phyloP scores from a whole-genome alignment of 2,888 invertebrate species.

The Bruchidius siliquastri region DNA sequence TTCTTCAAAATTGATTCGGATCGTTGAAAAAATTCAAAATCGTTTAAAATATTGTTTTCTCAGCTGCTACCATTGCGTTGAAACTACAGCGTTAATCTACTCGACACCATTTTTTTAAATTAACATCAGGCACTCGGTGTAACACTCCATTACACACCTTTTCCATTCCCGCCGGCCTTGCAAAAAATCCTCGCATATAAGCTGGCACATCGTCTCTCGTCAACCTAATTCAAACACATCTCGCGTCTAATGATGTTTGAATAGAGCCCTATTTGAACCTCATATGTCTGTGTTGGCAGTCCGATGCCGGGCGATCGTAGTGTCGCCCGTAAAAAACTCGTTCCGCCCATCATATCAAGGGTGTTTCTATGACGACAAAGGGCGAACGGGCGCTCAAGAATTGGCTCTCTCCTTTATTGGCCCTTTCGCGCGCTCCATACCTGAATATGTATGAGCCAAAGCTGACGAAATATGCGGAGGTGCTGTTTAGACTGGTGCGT shows the following conservation, averaged over 20 bases:
- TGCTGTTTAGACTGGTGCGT: background rate
- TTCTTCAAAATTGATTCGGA: no score
- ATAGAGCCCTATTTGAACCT: background rate
- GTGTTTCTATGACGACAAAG: background rate
- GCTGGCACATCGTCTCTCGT: background rate
- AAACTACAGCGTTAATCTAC: no score
- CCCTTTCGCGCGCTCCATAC: background rate
- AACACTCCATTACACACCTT: background rate
- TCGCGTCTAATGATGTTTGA: background rate
- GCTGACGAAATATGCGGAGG: background rate
- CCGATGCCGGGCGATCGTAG: background rate
- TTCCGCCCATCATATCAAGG: background rate
- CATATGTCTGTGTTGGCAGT: background rate
- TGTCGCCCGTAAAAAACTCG: background rate
- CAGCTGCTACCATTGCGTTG: no score
- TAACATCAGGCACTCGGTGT: no score
- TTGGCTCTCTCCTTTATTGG: background rate
- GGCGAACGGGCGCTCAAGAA: background rate
- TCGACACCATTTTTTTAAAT: no score
- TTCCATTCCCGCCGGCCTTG: background rate
- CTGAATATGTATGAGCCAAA: background rate
- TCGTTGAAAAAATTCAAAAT: no score
- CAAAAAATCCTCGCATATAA: background rate
- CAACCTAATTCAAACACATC: background rate
- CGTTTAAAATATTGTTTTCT: no score